Evolutionary conservation across 2,888 invertebrate species (phyloP), one percentile per base, ranked within the genome.

Genomic region (Biston stratarius): DNA sequence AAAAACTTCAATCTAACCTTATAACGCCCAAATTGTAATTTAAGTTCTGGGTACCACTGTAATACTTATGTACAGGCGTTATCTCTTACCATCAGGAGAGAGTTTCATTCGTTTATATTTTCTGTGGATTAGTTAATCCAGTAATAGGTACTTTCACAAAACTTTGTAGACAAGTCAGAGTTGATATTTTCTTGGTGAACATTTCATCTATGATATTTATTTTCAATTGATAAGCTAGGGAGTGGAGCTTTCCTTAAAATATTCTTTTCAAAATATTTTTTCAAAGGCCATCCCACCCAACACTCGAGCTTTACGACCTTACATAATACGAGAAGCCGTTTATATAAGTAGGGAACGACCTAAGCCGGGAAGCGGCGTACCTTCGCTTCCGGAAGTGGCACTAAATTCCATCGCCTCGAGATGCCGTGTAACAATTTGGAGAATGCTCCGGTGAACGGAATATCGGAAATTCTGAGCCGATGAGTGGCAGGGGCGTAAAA

Each of bases 351-450:
- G 51, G 51, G 56, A 63, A 56, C 60, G 60, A 63, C 49, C 48
- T 44, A 44, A 15, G 38, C 34, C 40, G 38, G 47, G 61, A 52
- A 53, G 55, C 47, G 15, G 40, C 58, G 48, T 60, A 60, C 63
- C 67, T 63, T 51, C 56, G 24, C 34, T 57, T n/a, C 56, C 56
- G 63, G 63, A 63, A 72, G 70, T 57, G 52, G 36, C 52, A 66
- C 71, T 74, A 71, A 74, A 74, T 72, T 71, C 73, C 71, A 53
- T 68, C 64, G 55, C 59, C 33, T 40, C 59, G n/a, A 59, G 47
- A 49, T 40, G 49, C 48, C 38, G 33, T 71, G 70, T 67, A 67
- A 73, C 70, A 72, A 75, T 77, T 78, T 74, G 38, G 68, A 66
- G 64, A 74, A 67, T 69, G 62, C 63, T 53, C 61, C 69, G 63